Percentiles rank a stretch among this genome's conserved stretches.
Conservation (phyloP, 2,113 vertebrate genomes). For the Turdus rufiventris region DNA sequence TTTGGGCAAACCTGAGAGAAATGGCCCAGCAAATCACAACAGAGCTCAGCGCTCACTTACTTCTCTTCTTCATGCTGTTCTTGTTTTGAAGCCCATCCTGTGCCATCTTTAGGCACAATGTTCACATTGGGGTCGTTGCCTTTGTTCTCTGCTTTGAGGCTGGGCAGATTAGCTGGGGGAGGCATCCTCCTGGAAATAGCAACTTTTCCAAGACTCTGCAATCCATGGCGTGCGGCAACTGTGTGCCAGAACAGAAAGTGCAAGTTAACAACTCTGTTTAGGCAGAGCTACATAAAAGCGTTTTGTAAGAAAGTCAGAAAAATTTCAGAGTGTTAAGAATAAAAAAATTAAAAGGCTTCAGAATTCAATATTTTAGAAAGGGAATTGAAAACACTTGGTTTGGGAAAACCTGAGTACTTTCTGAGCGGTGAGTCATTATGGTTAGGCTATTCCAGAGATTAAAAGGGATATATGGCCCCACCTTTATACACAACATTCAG, state of each 20-base stretch:
- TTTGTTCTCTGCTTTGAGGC: constrained; percentile 98
- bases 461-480: not conserved
- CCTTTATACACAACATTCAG: not conserved
- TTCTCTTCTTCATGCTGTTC: constrained; percentile 92
- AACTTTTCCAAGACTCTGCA: constrained; percentile 99
- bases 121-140: constrained; percentile 99
- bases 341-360: not conserved
- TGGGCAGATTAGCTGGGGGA: constrained; percentile 95
- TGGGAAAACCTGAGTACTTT: not conserved
- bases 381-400: not conserved
- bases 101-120: constrained; percentile 96
- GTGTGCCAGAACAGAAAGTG: not conserved
- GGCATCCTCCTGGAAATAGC: constrained; percentile 96
- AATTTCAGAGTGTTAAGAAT: not conserved
- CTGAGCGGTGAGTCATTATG: not conserved
- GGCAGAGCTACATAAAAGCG: not conserved
- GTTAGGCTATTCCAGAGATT: not conserved
- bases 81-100: constrained; percentile 93
- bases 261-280: not conserved
- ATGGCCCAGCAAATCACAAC: not conserved
- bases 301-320: not conserved
- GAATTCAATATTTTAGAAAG: not conserved
- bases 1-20: not conserved
- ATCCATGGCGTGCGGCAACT: constrained; percentile 98
- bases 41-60: constrained; percentile 56